These are phyloP conservation scores for Ormyrus nitidulus DNA, from an alignment of 2,888 invertebrate species.

Conservation along the genomic window DNA sequence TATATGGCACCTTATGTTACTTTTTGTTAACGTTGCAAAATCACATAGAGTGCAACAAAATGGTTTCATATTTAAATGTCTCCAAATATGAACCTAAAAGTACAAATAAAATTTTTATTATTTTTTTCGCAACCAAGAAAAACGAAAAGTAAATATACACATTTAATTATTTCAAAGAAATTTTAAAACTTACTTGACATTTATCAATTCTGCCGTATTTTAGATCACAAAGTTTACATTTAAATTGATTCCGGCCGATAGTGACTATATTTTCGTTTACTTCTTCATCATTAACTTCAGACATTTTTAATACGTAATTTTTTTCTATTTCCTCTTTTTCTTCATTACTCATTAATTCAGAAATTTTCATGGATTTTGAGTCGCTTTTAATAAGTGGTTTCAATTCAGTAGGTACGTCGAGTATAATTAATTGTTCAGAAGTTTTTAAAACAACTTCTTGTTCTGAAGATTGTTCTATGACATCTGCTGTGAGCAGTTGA, in stretches of 20 bases:
- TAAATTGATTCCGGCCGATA: conserved; percentile 61
- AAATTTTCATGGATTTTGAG: conserved; percentile 62
- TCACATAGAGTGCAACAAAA: conserved; percentile 66
- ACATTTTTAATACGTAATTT: conserved; percentile 65
- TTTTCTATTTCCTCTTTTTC: conserved; percentile 66
- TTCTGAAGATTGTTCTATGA: conserved; percentile 17
- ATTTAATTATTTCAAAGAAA: no score
- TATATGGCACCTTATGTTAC: conserved; percentile 68
- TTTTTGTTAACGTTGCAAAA: conserved; percentile 68
- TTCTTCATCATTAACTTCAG: conserved; percentile 60
- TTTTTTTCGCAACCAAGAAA: not conserved
- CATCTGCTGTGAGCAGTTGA: conserved; percentile 36
- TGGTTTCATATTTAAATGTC: conserved; percentile 69
- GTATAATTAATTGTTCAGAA: conserved; percentile 43
- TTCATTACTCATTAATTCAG: conserved; percentile 67
- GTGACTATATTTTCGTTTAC: conserved; percentile 61
- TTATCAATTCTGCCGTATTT: conserved; percentile 66
- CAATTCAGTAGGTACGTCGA: conserved; percentile 23
- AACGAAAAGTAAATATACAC: no score
- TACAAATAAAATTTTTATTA: conserved; percentile 16
- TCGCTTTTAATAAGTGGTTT: conserved; percentile 53
- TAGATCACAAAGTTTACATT: conserved; percentile 64
- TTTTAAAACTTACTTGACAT: conserved; percentile 62
- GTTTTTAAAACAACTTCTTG: conserved; percentile 14
- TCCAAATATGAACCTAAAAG: conserved; percentile 67